Base-by-base conservation (phyloP, 2,113 vertebrate genomes). In the Anthoscopus minutus region DNA sequence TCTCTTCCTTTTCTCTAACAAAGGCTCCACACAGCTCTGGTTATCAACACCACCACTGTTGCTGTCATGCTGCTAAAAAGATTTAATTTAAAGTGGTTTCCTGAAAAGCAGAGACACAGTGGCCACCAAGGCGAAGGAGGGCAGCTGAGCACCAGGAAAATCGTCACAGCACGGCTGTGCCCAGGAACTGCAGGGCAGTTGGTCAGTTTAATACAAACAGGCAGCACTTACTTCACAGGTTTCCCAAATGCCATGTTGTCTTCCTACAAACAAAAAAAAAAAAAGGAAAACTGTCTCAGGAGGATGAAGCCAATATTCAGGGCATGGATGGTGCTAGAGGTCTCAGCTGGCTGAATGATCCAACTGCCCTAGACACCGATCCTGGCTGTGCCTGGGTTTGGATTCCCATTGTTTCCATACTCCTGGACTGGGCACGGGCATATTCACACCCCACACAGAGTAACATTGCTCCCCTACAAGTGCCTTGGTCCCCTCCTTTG, bases 211-310 rank as follows among this genome's bases (percentile, higher is more conserved):
- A 54, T 9, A 48, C 60, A 74, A 64, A 51, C 48, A 27, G 37
- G 58, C n/a, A 61, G 33, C 85, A 98, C 99, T 98, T 98, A 99
- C 99, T 99, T 99, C 88, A 99, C 99, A 38, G 99, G 99, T 79
- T 98, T 98, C 80, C 99, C 99, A 96, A 99, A 99, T 9, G 99
- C 99, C 99, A 99, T 99, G 97, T 99, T 99, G 97, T 99, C 99
- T 95, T 99, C 99, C 99, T 99, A 95, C 1, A 82, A 57, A 82
- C 89, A 78, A 71, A 54, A 81, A 86, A 58, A 77, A 87, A 73
- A 69, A 62, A 82, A 85, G 89, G 88, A 73, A 27, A 79, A 35
- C 8, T 0, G 15, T 67, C 50, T 97, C 67, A 92, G 54, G 71
- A 73, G 50, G 51, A n/a, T 2, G 73, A 11, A 66, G 76, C 8